Conservation (phyloP, 2,888 invertebrate species). For the Tupiocoris notatus region DNA sequence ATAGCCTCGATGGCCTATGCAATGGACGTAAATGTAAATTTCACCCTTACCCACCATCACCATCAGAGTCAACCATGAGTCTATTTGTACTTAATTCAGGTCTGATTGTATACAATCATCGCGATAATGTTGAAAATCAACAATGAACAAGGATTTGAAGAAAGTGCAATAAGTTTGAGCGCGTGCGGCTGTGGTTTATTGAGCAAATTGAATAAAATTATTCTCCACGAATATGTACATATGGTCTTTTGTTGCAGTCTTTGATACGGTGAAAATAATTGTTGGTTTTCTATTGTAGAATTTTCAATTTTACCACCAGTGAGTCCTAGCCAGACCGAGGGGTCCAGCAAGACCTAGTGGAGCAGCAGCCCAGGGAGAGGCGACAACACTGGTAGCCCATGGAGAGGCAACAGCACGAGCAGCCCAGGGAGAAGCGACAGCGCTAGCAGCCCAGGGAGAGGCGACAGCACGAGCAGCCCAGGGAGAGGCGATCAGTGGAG, state of each 20-base stretch:
- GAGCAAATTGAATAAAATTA: background rate
- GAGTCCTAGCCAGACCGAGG: slow-evolving; percentile 20
- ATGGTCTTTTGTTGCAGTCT: slow-evolving; percentile 18
- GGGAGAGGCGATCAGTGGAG: slow-evolving; percentile 3
- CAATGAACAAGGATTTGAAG: too few relatives aligned
- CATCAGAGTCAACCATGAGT: too few relatives aligned
- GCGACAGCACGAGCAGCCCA: slow-evolving; percentile 18
- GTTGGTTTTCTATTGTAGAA: background rate
- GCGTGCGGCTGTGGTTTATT: background rate
- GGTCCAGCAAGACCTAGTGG: slow-evolving; percentile 11
- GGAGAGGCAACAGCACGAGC: slow-evolving; percentile 19
- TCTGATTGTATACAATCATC: too few relatives aligned
- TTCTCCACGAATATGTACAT: slow-evolving; percentile 5
- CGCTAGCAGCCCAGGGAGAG: slow-evolving; percentile 43
- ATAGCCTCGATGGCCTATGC: too few relatives aligned
- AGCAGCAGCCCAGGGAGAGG: background rate
- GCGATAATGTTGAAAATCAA: too few relatives aligned
- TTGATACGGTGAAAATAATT: background rate
- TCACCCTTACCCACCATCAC: too few relatives aligned
- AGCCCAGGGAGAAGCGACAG: slow-evolving; percentile 44
- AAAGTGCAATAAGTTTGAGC: too few relatives aligned
- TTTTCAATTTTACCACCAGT: slow-evolving; percentile 13
- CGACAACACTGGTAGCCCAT: slow-evolving; percentile 16
- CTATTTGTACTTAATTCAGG: too few relatives aligned
- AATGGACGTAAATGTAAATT: too few relatives aligned